phyloP scores from a whole-genome alignment of 2,797 vertebrate genomes.

The Furcifer pardalis region DNA sequence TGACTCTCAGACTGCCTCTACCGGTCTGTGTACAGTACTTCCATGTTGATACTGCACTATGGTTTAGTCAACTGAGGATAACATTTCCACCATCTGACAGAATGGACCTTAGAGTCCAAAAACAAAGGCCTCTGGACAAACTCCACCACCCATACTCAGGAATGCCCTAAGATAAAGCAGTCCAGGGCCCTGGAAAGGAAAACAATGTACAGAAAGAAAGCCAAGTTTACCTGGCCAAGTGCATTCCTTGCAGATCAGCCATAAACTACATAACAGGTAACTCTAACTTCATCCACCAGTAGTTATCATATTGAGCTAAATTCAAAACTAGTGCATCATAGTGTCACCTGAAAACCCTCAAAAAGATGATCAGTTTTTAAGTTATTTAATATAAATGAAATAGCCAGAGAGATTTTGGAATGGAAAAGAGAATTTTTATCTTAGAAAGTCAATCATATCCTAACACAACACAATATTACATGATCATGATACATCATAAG shows the following conservation, averaged over 20 bases:
- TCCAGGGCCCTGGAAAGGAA: not conserved
- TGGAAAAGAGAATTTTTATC: too few relatives aligned
- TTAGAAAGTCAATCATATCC: too few relatives aligned
- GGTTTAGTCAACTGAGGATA: not conserved
- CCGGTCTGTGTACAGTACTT: too few relatives aligned
- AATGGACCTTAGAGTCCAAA: not conserved
- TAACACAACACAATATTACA: too few relatives aligned
- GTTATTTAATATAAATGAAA: too few relatives aligned
- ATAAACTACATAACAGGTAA: conserved; percentile 1
- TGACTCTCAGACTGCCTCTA: too few relatives aligned
- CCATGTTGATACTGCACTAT: too few relatives aligned
- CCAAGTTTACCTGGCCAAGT: not conserved
- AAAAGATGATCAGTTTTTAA: too few relatives aligned
- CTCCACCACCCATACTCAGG: not conserved
- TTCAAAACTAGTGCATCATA: not conserved
- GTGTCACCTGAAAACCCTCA: too few relatives aligned
- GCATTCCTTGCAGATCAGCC: not conserved
- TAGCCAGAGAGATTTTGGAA: too few relatives aligned
- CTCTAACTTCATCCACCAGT: not conserved
- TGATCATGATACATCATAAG: too few relatives aligned
- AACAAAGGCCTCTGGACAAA: not conserved
- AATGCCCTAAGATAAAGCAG: too few relatives aligned
- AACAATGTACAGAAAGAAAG: not conserved
- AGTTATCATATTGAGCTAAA: not conserved
- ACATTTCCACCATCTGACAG: not conserved